Evolutionary conservation across 2,113 vertebrate genomes (phyloP).

Genomic region (Ailuropoda melanoleuca): DNA sequence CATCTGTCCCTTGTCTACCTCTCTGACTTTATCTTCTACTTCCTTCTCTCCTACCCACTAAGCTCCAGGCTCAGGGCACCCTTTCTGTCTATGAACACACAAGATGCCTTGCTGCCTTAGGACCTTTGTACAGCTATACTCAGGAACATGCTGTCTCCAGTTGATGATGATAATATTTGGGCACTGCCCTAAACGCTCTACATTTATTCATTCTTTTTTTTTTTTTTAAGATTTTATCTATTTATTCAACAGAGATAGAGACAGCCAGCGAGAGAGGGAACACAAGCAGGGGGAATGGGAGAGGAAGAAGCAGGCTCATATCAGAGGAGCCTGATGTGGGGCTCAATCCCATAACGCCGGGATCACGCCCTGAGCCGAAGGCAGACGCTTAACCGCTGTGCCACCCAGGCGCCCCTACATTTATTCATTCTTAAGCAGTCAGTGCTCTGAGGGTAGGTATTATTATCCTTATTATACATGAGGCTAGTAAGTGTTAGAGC

Average conservation of each 20-base stretch:
- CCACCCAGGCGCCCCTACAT: too few relatives aligned
- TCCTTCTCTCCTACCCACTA: neutral
- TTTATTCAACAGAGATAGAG: too few relatives aligned
- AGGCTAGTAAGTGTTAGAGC: neutral
- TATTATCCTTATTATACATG: neutral
- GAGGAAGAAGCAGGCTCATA: too few relatives aligned
- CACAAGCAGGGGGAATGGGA: too few relatives aligned
- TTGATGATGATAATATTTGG: neutral
- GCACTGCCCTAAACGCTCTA: neutral
- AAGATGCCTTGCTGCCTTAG: neutral
- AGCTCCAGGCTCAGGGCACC: neutral
- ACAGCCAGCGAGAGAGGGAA: too few relatives aligned
- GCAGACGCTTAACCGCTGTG: too few relatives aligned
- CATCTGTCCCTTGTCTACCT: neutral
- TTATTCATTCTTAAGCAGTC: neutral
- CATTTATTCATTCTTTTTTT: neutral
- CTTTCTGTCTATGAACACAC: neutral
- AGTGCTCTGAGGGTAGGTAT: neutral
- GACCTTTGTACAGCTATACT: neutral
- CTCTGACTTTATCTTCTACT: neutral
- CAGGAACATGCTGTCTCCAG: neutral
- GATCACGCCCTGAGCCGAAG: too few relatives aligned
- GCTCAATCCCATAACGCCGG: too few relatives aligned
- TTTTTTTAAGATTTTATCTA: too few relatives aligned
- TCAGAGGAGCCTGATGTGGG: too few relatives aligned